Evolutionary conservation across 2,113 vertebrate species (phyloP).

Genomic region (Pterocles burchelli): DNA sequence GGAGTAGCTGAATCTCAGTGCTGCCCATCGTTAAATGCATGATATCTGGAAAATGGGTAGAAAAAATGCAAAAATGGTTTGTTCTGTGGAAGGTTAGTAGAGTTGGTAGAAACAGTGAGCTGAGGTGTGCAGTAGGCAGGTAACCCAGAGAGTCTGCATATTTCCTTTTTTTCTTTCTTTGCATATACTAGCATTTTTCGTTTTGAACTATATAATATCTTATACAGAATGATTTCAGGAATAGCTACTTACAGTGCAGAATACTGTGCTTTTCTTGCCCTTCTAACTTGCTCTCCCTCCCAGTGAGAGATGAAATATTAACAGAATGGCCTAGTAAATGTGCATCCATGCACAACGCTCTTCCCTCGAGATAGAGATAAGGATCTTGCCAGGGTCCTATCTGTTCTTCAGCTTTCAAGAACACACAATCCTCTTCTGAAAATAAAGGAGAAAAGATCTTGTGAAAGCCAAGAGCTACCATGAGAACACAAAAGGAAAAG

Average conservation of each 20-base stretch:
- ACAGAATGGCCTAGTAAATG: neutral
- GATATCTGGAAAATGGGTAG: neutral
- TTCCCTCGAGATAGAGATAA: neutral
- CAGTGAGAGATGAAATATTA: neutral
- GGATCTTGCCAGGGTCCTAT: neutral
- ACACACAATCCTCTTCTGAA: neutral
- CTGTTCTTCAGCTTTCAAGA: conserved; percentile 33
- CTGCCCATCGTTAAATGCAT: neutral
- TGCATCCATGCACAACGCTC: neutral
- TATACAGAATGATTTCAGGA: neutral
- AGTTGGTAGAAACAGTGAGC: neutral
- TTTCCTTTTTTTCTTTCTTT: neutral
- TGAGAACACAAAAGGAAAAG: conserved; percentile 3
- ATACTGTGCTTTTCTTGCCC: neutral
- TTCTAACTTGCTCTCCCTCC: neutral
- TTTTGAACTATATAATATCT: neutral
- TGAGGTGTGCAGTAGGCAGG: neutral
- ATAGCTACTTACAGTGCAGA: neutral
- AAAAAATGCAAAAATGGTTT: neutral
- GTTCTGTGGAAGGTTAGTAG: neutral
- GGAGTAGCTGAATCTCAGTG: neutral
- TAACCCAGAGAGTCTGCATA: neutral
- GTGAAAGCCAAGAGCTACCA: neutral
- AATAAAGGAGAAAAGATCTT: neutral
- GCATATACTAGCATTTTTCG: neutral